Base-by-base conservation (phyloP, 1,140 invertebrate species). In the Penaeus vannamei region DNA sequence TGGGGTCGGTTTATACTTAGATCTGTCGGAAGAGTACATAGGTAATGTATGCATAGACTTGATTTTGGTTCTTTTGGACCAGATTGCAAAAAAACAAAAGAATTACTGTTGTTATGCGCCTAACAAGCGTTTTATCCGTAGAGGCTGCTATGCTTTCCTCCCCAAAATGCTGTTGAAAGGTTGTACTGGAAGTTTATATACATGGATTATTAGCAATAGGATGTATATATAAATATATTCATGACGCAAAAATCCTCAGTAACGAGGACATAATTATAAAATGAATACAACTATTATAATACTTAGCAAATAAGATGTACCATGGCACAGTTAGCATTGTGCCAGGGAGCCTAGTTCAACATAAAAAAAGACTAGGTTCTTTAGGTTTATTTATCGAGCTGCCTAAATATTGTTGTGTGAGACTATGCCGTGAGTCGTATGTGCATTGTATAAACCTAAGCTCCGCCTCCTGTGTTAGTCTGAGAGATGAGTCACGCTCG, bases 191-290 rank as follows among this genome's bases (percentile, higher is more conserved):
- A n/a, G 87, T 85, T 89, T 89, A 85, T 85, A 85, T 79, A 84
- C 53, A 89, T 89, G 87, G 87, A 85, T 89, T 77, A 77, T 83
- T 88, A 88, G 87, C 87, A 88, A 88, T 88, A 88, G 87, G 87
- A 81, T 83, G 72, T 89, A 80, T 84, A 89, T 80, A 89, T 89
- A 84, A 60, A 87, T 87, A 77, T 80, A 82, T 66, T 64, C 77
- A 87, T 76, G 80, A 87, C 77, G 62, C 61, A 81, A 87, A 82
- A 46, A 86, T 76, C 82, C 46, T 80, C 61, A 85, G 59, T 29
- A 89, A n/a, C 36, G 64, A 42, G 66, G 66, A 80, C 84, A 80
- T 89, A 89, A 85, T 89, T 84, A 84, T 89, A 85, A 86, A 86
- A 86, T 86, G 85, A 86, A 86, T 86, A 86, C 26, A 84, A 84